A percentile compares a stretch with the other conserved stretches of the same genome.
Evolutionary conservation across 2,113 vertebrate genomes (phyloP).

Genomic region (Smithornis capensis): DNA sequence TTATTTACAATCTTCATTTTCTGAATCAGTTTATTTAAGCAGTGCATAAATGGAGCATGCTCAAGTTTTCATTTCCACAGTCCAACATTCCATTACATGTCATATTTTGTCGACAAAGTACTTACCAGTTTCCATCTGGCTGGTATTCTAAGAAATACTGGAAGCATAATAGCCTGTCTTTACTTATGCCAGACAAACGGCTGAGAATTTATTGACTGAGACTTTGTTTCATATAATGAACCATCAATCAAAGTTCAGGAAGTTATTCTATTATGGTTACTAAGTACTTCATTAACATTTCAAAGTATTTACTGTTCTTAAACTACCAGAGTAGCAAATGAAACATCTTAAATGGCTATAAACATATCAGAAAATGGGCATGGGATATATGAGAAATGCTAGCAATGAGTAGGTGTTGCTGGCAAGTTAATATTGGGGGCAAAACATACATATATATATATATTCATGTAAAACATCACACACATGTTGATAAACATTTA

Average conservation of each 20-base stretch:
- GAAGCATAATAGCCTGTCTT: neutral
- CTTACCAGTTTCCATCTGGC: neutral
- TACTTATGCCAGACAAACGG: neutral
- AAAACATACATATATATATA: neutral
- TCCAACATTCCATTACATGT: neutral
- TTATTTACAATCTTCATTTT: neutral
- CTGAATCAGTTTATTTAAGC: neutral
- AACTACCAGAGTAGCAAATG: neutral
- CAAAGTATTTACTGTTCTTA: neutral
- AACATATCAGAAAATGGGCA: neutral
- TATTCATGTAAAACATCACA: neutral
- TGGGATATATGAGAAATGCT: neutral
- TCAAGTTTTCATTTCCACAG: neutral
- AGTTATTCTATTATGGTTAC: neutral
- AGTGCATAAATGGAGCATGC: neutral
- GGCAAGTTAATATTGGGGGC: neutral
- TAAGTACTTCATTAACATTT: neutral
- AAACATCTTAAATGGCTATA: neutral
- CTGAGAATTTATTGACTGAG: neutral
- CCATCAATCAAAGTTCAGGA: neutral
- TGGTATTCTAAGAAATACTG: neutral
- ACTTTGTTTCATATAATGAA: neutral
- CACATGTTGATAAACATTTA: neutral
- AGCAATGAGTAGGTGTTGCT: neutral
- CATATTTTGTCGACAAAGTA: conserved; percentile 11